Percentiles rank a stretch among this genome's conserved stretches.
phyloP scores from a whole-genome alignment of 2,888 invertebrate species.

The Acrobasis consociella region DNA sequence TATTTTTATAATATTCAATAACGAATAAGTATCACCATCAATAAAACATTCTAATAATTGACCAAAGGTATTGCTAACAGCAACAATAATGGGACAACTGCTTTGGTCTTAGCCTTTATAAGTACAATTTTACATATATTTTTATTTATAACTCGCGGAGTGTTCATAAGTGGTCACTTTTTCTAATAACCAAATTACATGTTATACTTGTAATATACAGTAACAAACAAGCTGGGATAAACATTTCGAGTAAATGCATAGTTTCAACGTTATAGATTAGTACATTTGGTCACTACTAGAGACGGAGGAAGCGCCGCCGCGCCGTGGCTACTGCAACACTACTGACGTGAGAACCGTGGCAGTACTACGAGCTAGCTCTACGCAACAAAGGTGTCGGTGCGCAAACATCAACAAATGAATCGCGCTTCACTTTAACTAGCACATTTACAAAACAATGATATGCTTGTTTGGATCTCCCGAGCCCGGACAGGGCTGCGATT shows the following conservation, averaged over 20 bases:
- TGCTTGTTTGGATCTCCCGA: slow-evolving; percentile 54
- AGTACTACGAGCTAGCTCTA: slow-evolving; percentile 71
- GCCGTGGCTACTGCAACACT: slow-evolving; percentile 69
- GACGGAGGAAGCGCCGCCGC: slow-evolving; percentile 51
- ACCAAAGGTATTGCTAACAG: slow-evolving; percentile 79
- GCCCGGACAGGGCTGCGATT: slow-evolving; percentile 33
- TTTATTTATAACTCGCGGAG: slow-evolving; percentile 49
- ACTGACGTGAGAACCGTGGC: slow-evolving; percentile 62
- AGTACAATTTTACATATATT: slow-evolving; percentile 68
- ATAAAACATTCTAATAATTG: slow-evolving; percentile 79
- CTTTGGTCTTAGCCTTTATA: slow-evolving; percentile 75
- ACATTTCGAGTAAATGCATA: slow-evolving; percentile 59
- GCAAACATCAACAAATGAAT: slow-evolving; percentile 61
- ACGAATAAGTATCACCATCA: slow-evolving; percentile 65
- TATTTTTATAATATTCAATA: slow-evolving; percentile 59
- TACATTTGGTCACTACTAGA: slow-evolving; percentile 53
- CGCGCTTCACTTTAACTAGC: slow-evolving; percentile 53
- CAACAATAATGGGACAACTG: slow-evolving; percentile 69
- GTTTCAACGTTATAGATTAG: slow-evolving; percentile 43
- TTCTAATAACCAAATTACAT: slow-evolving; percentile 48
- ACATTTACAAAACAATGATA: slow-evolving; percentile 73
- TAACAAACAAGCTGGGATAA: slow-evolving; percentile 61
- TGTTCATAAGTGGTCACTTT: slow-evolving; percentile 48
- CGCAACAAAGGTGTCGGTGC: slow-evolving; percentile 63
- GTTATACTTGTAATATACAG: slow-evolving; percentile 55